phyloP scores from a whole-genome alignment of 2,797 vertebrate genomes.

The Cyprinodon diabolis region DNA sequence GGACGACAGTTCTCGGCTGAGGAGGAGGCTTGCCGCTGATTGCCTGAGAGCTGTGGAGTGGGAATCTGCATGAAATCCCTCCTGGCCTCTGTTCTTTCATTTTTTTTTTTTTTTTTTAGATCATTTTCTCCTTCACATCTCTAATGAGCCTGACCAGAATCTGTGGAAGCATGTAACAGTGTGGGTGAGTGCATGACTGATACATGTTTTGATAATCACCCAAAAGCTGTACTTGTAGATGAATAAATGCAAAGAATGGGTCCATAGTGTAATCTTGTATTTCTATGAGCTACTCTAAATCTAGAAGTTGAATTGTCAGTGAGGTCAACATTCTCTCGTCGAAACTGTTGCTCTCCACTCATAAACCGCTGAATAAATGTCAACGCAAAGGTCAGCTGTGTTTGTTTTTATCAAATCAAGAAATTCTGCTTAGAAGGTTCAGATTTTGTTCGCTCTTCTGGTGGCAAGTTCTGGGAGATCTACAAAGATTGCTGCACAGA shows the following conservation, averaged over 20 bases:
- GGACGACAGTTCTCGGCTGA: constrained; percentile 58
- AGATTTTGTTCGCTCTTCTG: too few species aligned
- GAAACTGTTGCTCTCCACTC: neutral
- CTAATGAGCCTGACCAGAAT: constrained; percentile 61
- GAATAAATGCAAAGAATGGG: constrained; percentile 1
- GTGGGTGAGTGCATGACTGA: constrained; percentile 8
- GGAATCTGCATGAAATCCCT: constrained; percentile 75
- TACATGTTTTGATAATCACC: constrained; percentile 24
- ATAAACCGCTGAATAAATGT: neutral
- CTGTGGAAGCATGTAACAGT: constrained; percentile 21
- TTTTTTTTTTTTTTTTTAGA: constrained; percentile 48
- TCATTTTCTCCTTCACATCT: constrained; percentile 70
- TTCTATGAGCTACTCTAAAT: neutral
- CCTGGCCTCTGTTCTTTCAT: constrained; percentile 20
- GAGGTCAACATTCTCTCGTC: neutral
- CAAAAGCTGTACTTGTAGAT: neutral
- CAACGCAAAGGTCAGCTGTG: neutral
- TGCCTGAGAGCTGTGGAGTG: constrained; percentile 68
- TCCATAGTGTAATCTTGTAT: neutral
- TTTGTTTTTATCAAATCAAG: neutral
- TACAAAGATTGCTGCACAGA: too few species aligned
- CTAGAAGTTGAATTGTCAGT: neutral
- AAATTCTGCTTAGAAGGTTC: too few species aligned
- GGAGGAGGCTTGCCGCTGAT: constrained; percentile 69
- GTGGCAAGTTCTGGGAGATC: too few species aligned